phyloP scores from a whole-genome alignment of 2,797 vertebrate genomes.

The Lagorchestes hirsutus region DNA sequence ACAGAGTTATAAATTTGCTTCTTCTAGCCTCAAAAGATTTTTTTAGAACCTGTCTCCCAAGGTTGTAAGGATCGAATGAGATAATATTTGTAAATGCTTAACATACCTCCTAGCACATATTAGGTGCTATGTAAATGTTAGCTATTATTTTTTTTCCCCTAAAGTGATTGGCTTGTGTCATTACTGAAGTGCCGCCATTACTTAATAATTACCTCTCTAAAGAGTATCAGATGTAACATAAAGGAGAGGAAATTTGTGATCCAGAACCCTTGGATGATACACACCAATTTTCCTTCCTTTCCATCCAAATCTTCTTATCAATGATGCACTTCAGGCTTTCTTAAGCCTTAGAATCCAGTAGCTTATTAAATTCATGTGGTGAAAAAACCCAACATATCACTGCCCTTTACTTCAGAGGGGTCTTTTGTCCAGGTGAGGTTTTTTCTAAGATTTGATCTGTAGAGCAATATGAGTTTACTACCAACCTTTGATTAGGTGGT shows the following conservation, averaged over 20 bases:
- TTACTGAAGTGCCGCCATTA: conserved; percentile 29
- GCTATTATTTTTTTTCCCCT: background rate
- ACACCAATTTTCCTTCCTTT: conserved; percentile 31
- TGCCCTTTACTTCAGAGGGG: background rate
- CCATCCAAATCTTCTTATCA: conserved; percentile 28
- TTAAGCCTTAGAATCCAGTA: conserved; percentile 44
- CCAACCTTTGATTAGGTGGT: background rate
- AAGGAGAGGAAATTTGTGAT: conserved; percentile 17
- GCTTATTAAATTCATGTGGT: background rate
- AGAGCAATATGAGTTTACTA: background rate
- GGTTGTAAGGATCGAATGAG: background rate
- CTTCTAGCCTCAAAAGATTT: conserved; percentile 20
- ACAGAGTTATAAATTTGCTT: conserved; percentile 41
- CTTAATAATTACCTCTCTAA: conserved; percentile 60
- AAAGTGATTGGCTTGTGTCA: conserved; percentile 51
- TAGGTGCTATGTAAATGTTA: background rate
- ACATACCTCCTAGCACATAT: background rate
- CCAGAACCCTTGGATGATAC: background rate
- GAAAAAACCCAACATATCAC: background rate
- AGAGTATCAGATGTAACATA: background rate
- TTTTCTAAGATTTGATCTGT: conserved; percentile 42
- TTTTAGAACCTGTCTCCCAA: background rate
- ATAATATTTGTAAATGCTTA: background rate
- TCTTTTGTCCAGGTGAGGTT: conserved; percentile 40
- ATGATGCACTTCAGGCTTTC: conserved; percentile 44